phyloP scores from a whole-genome alignment of 2,113 vertebrate genomes.

The Syngnathus scovelli region DNA sequence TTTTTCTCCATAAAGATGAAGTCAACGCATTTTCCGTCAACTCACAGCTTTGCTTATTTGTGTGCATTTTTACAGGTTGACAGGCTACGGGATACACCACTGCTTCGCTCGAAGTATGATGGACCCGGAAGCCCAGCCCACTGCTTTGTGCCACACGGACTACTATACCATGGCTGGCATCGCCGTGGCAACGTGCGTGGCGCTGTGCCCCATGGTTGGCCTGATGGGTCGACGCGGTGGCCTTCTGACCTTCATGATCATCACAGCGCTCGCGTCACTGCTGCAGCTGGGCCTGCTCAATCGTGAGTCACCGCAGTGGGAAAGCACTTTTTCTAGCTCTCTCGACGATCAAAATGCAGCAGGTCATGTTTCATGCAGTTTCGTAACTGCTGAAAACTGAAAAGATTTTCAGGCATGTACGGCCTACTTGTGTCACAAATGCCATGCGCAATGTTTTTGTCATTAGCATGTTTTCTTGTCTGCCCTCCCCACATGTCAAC shows the following conservation, averaged over 20 bases:
- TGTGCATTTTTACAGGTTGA: slow-evolving; percentile 71
- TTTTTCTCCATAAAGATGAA: too few species aligned
- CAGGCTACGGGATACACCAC: slow-evolving; percentile 93
- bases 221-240: slow-evolving; percentile 89
- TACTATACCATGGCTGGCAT: slow-evolving; percentile 93
- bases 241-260: slow-evolving; percentile 93
- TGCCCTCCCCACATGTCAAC: slow-evolving; percentile 5
- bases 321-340: too few species aligned
- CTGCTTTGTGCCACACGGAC: slow-evolving; percentile 78
- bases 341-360: too few species aligned
- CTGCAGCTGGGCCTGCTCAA: slow-evolving; percentile 93
- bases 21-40: too few species aligned
- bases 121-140: slow-evolving; percentile 82
- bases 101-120: slow-evolving; percentile 95
- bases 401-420: neutral
- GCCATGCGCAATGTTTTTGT: neutral
- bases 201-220: slow-evolving; percentile 83
- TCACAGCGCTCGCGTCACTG: slow-evolving; percentile 90
- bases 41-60: slow-evolving; percentile 3
- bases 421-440: slow-evolving; percentile 16
- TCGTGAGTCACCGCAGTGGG: slow-evolving; percentile 72
- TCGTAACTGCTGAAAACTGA: neutral
- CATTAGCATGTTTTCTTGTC: slow-evolving; percentile 19
- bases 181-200: slow-evolving; percentile 84
- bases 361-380: too few species aligned